Percentiles rank a stretch among this genome's conserved stretches.
These are phyloP conservation scores for Lophius piscatorius DNA, from an alignment of 2,113 vertebrate species.

Conservation along the genomic window DNA sequence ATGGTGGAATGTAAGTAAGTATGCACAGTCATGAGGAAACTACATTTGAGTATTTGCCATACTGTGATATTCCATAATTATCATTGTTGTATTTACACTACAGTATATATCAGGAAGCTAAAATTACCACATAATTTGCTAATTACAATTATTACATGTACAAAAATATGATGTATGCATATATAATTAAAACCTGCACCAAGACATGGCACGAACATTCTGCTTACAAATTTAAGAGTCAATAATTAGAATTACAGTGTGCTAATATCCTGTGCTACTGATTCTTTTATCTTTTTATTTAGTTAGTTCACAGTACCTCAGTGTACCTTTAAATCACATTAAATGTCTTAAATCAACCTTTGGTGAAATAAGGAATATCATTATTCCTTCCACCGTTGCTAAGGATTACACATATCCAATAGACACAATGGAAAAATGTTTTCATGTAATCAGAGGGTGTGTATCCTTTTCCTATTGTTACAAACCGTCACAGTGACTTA, in stretches of 20 bases:
- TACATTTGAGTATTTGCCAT: not conserved
- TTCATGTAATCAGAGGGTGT: not conserved
- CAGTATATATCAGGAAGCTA: not conserved
- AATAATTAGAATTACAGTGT: no score
- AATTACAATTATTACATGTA: not conserved
- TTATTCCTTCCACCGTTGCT: not conserved
- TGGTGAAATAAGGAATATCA: not conserved
- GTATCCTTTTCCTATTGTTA: constrained; percentile 4
- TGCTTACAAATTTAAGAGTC: no score
- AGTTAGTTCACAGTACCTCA: no score
- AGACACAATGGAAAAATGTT: not conserved
- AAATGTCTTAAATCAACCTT: not conserved
- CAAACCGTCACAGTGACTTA: constrained; percentile 15
- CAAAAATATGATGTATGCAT: not conserved
- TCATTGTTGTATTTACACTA: no score
- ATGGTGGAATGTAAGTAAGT: no score
- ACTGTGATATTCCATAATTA: not conserved
- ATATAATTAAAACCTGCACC: no score
- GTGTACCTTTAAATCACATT: not conserved
- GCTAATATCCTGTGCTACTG: no score
- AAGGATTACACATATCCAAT: not conserved
- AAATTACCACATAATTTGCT: not conserved
- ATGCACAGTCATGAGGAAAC: no score
- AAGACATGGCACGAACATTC: no score
- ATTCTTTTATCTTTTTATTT: no score